These are phyloP conservation scores for Phaethon lepturus DNA, from an alignment of 2,113 vertebrate species.

Conservation along the genomic window DNA sequence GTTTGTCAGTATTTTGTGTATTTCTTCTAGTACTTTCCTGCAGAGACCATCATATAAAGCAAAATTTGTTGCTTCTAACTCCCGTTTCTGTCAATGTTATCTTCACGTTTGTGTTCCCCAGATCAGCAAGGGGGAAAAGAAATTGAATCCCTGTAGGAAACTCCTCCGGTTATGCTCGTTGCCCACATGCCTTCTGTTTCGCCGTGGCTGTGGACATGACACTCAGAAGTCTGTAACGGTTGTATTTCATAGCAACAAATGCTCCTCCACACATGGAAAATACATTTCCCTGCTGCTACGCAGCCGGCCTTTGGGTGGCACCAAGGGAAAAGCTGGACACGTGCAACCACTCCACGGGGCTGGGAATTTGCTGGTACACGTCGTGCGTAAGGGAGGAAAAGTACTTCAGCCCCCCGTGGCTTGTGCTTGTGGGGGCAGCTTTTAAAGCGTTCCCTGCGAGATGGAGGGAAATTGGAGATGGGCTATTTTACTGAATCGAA, in stretches of 20 bases:
- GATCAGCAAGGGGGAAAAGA: background rate
- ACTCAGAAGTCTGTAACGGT: background rate
- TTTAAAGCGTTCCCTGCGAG: background rate
- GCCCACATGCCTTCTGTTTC: background rate
- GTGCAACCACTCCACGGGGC: fast-evolving
- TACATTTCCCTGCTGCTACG: background rate
- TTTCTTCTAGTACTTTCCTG: background rate
- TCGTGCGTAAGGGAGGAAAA: background rate
- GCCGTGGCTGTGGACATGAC: background rate
- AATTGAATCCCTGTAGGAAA: background rate
- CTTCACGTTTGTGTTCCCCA: background rate
- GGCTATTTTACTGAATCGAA: background rate
- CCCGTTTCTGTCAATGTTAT: background rate
- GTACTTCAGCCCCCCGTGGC: background rate
- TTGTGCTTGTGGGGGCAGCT: background rate
- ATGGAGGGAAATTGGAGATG: background rate
- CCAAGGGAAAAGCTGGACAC: background rate
- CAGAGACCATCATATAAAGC: background rate
- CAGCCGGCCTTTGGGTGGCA: background rate
- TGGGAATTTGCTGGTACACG: background rate
- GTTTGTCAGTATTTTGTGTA: background rate
- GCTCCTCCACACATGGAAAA: background rate
- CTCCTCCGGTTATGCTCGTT: background rate
- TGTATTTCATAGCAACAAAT: background rate
- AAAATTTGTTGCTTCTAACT: background rate